These are phyloP conservation scores for Leucophenga montana DNA, from an alignment of 2,888 invertebrate species.

Conservation along the genomic window DNA sequence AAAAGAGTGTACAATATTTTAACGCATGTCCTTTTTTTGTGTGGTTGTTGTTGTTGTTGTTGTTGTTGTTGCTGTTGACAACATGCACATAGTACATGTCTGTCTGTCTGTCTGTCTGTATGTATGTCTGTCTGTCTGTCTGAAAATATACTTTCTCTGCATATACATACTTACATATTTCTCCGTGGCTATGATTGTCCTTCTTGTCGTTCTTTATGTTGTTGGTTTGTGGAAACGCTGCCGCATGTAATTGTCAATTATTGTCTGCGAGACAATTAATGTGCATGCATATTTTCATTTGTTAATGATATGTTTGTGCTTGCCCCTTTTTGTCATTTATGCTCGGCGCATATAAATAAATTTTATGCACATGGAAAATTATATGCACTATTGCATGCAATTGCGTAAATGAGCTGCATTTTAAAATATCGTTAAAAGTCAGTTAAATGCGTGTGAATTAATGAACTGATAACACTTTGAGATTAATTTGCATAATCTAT, in stretches of 20 bases:
- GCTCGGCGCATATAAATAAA: neutral
- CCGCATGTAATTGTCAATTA: slow-evolving; percentile 21
- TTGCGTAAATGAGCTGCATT: too few species aligned
- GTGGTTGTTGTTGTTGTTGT: neutral
- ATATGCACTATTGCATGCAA: too few species aligned
- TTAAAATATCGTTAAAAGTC: neutral
- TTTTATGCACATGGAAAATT: neutral
- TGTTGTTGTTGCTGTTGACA: slow-evolving; percentile 12
- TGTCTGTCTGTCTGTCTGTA: neutral
- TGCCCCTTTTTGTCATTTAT: neutral
- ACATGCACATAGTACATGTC: neutral
- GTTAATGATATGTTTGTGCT: slow-evolving; percentile 24
- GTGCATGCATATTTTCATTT: slow-evolving; percentile 6
- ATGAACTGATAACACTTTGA: too few species aligned
- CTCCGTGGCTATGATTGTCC: neutral
- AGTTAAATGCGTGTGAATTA: neutral
- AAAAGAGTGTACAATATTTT: slow-evolving; percentile 6
- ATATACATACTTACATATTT: neutral
- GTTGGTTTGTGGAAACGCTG: neutral
- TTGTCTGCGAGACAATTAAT: slow-evolving; percentile 20
- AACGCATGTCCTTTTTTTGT: neutral
- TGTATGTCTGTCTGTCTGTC: too few species aligned
- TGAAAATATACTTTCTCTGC: too few species aligned
- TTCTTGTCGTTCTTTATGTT: neutral
- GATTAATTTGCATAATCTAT: neutral